Percentiles rank a stretch among this genome's conserved stretches.
phyloP scores from a whole-genome alignment of 2,113 vertebrate species.

The Paramormyrops kingsleyae region DNA sequence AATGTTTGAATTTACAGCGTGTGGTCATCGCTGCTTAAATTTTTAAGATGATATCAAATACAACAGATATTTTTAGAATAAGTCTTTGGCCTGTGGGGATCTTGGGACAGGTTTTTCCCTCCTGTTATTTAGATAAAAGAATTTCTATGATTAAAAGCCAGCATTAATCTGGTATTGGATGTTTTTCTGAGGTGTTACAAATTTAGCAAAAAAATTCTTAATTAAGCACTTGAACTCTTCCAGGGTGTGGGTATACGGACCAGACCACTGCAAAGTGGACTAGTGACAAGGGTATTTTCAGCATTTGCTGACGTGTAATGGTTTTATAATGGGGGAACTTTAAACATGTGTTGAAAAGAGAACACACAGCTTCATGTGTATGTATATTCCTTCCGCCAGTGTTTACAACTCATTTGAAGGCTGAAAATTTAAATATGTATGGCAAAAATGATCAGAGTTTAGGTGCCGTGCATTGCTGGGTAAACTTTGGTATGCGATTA shows the following conservation, averaged over 20 bases:
- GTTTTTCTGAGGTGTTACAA: background rate
- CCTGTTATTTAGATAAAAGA: background rate
- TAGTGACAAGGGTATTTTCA: background rate
- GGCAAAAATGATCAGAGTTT: background rate
- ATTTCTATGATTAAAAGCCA: background rate
- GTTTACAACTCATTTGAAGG: background rate
- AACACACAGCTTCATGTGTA: background rate
- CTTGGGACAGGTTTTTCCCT: background rate
- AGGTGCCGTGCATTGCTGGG: background rate
- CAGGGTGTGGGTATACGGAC: background rate
- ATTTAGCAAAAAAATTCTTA: background rate
- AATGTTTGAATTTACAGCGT: background rate
- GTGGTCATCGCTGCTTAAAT: background rate
- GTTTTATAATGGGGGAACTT: background rate
- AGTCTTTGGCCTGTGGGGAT: background rate
- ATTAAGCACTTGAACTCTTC: background rate
- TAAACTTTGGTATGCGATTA: background rate
- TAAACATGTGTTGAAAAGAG: background rate
- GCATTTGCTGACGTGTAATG: background rate
- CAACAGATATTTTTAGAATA: background rate
- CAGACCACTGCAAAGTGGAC: background rate
- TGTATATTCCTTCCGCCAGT: background rate
- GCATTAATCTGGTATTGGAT: background rate
- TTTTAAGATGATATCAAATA: background rate
- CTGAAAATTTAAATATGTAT: background rate